A percentile compares a stretch with the other conserved stretches of the same genome.
These are phyloP conservation scores for Yasuhikotakia modesta DNA, from an alignment of 2,797 vertebrate genomes.

Conservation along the genomic window DNA sequence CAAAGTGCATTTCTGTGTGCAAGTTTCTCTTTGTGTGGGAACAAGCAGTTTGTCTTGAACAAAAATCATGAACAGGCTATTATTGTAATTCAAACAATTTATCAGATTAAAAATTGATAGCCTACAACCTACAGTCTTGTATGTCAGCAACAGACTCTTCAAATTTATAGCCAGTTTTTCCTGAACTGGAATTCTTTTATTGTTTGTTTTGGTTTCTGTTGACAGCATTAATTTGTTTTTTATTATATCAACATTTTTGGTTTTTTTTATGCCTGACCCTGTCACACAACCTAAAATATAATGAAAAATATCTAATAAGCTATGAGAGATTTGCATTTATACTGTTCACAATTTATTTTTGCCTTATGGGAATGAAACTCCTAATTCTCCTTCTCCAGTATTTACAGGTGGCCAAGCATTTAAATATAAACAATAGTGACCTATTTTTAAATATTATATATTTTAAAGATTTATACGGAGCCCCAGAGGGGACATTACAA, in stretches of 20 bases:
- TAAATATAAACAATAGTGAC: constrained; percentile 13
- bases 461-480: constrained; percentile 23
- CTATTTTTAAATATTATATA: background rate
- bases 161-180: background rate
- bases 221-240: background rate
- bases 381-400: background rate
- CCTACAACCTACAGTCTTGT: background rate
- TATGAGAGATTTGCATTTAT: background rate
- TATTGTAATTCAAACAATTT: constrained; percentile 7
- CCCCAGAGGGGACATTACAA: no score
- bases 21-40: background rate
- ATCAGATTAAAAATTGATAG: background rate
- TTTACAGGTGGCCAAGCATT: background rate
- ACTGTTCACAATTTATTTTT: background rate
- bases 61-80: background rate
- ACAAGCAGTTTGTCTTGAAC: constrained; percentile 17
- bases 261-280: background rate
- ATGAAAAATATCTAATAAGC: background rate
- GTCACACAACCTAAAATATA: no score
- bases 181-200: background rate
- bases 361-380: background rate
- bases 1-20: background rate
- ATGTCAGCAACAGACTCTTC: background rate
- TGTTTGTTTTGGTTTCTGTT: background rate
- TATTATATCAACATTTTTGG: background rate